A percentile compares a stretch with the other conserved stretches of the same genome.
These are phyloP conservation scores for Pristionchus arcanus DNA, from an alignment of 2,888 invertebrate genomes.

Conservation along the genomic window DNA sequence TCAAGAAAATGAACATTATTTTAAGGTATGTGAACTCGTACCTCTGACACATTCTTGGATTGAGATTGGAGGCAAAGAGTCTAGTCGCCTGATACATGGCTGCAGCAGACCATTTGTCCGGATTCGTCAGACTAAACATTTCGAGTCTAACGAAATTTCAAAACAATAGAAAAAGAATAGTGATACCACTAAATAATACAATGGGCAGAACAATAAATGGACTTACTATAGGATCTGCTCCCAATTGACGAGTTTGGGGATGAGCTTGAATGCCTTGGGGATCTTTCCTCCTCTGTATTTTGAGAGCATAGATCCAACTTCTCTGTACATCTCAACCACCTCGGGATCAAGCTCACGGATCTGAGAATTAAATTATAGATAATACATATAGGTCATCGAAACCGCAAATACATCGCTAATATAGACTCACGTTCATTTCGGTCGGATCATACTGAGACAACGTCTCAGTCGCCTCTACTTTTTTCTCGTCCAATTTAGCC, in stretches of 20 bases:
- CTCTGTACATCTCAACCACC: constrained; percentile 91
- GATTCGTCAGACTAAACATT: constrained; percentile 83
- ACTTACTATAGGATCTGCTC: constrained; percentile 80
- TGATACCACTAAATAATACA: not conserved
- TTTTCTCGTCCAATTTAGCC: constrained; percentile 92
- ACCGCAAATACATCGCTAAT: not conserved
- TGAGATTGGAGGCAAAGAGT: constrained; percentile 96
- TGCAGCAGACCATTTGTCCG: constrained; percentile 97
- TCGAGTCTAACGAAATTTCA: not conserved
- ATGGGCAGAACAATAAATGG: constrained; percentile 18
- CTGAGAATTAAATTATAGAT: constrained; percentile 56
- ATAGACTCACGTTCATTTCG: constrained; percentile 49
- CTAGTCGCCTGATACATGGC: constrained; percentile 96
- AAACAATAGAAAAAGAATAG: not conserved
- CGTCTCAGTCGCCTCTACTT: constrained; percentile 90
- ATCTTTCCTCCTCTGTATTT: constrained; percentile 96
- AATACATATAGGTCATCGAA: not conserved
- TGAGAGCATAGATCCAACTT: constrained; percentile 89
- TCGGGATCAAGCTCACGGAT: constrained; percentile 86
- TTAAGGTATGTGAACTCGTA: constrained; percentile 60
- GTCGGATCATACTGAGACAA: constrained; percentile 86
- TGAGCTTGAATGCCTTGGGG: constrained; percentile 97
- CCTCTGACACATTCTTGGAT: constrained; percentile 95
- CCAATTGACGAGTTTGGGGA: constrained; percentile 86
- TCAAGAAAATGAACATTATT: not conserved